Percentiles rank a stretch among this genome's conserved stretches.
These are phyloP conservation scores for Otus sunia DNA, from an alignment of 2,113 vertebrate species.

Conservation along the genomic window DNA sequence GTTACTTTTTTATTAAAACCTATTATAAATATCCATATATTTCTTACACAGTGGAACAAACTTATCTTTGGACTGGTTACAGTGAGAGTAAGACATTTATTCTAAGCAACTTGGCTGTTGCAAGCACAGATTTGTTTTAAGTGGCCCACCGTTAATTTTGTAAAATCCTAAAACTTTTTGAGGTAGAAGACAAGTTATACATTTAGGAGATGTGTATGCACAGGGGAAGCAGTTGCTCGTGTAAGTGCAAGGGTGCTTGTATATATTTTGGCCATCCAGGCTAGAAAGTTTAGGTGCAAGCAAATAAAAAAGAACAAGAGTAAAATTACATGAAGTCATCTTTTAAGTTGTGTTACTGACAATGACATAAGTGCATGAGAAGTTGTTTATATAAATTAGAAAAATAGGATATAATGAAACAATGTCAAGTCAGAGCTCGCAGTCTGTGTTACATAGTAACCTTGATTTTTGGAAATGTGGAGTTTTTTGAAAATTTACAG, in stretches of 20 bases:
- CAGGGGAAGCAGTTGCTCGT: not conserved
- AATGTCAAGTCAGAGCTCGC: not conserved
- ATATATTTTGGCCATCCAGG: not conserved
- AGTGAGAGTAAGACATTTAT: not conserved
- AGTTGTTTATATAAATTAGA: not conserved
- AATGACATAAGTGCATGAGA: not conserved
- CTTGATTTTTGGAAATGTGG: not conserved
- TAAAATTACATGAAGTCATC: not conserved
- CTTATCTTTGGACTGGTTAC: not conserved
- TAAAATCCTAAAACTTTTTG: not conserved
- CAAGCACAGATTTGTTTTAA: not conserved
- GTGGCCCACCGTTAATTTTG: not conserved
- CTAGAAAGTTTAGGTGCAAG: not conserved
- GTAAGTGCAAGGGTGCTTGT: not conserved
- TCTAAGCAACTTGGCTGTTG: not conserved
- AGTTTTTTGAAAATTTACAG: not conserved
- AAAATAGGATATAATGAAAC: not conserved
- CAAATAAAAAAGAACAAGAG: not conserved
- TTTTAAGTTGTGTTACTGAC: not conserved
- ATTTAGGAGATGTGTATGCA: not conserved
- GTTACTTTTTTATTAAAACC: not conserved
- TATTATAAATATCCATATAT: not conserved
- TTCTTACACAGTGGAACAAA: not conserved
- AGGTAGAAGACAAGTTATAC: not conserved
- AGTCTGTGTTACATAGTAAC: not conserved